phyloP scores from a whole-genome alignment of 2,797 vertebrate genomes.

The Squalus acanthias region DNA sequence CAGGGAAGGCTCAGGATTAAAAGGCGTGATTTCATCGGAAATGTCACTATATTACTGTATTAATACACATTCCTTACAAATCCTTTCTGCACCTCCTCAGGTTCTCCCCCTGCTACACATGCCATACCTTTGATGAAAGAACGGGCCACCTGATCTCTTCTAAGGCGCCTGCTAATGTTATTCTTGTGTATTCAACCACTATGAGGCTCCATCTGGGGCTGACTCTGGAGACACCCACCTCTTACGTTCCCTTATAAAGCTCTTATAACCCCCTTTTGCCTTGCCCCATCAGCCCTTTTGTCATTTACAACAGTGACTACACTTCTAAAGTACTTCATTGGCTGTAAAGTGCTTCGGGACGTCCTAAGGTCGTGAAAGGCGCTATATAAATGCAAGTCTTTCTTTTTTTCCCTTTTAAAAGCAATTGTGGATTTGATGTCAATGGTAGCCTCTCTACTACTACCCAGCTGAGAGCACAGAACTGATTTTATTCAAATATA shows the following conservation, averaged over 20 bases:
- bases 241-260: neutral
- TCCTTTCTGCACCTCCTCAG: neutral
- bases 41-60: neutral
- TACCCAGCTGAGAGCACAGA: too few species aligned
- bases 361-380: too few species aligned
- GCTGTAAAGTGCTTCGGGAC: too few species aligned
- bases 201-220: neutral
- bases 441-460: neutral
- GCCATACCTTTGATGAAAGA: neutral
- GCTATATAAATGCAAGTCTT: too few species aligned
- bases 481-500: too few species aligned
- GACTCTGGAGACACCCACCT: neutral
- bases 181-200: neutral
- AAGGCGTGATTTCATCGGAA: slow-evolving; percentile 18
- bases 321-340: too few species aligned
- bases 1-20: neutral
- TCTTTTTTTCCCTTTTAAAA: neutral
- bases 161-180: neutral
- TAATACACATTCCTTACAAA: neutral
- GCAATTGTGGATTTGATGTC: neutral
- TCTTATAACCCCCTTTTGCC: neutral
- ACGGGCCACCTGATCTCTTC: neutral
- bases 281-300: neutral
- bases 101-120: neutral
- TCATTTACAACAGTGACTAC: neutral